These are phyloP conservation scores for Pterostichus niger DNA, from an alignment of 2,888 invertebrate species.

Conservation along the genomic window DNA sequence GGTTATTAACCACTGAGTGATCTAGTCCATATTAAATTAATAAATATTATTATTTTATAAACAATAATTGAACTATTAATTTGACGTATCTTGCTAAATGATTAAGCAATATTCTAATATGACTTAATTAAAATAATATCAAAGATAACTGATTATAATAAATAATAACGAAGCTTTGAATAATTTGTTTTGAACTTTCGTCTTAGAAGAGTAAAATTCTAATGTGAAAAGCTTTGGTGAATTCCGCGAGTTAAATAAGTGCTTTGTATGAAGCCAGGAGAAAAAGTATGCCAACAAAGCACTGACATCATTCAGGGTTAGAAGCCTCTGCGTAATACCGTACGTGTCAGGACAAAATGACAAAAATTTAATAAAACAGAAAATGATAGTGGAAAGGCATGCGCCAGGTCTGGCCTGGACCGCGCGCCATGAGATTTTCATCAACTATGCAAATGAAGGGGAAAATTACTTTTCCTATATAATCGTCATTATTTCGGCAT, in stretches of 20 bases:
- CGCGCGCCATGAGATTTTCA: slow-evolving; percentile 75
- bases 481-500: slow-evolving; percentile 79
- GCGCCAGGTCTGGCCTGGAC: slow-evolving; percentile 54
- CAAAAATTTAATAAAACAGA: slow-evolving; percentile 68
- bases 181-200: too few species aligned
- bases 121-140: too few species aligned
- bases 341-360: slow-evolving; percentile 63
- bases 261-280: slow-evolving; percentile 27
- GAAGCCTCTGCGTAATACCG: slow-evolving; percentile 43
- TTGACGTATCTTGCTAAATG: too few species aligned
- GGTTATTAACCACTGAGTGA: too few species aligned
- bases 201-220: too few species aligned
- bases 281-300: slow-evolving; percentile 28
- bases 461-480: slow-evolving; percentile 79
- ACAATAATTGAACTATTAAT: too few species aligned
- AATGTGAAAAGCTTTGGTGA: background rate
- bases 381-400: slow-evolving; percentile 68
- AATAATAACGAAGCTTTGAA: too few species aligned
- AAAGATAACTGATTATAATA: too few species aligned
- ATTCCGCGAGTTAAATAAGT: slow-evolving; percentile 14
- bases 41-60: too few species aligned
- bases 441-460: slow-evolving; percentile 78
- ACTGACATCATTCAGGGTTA: slow-evolving; percentile 29
- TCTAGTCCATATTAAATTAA: too few species aligned
- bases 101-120: too few species aligned